phyloP scores from a whole-genome alignment of 92 coral and sea anemone genomes.

The Paragorgia papillata region DNA sequence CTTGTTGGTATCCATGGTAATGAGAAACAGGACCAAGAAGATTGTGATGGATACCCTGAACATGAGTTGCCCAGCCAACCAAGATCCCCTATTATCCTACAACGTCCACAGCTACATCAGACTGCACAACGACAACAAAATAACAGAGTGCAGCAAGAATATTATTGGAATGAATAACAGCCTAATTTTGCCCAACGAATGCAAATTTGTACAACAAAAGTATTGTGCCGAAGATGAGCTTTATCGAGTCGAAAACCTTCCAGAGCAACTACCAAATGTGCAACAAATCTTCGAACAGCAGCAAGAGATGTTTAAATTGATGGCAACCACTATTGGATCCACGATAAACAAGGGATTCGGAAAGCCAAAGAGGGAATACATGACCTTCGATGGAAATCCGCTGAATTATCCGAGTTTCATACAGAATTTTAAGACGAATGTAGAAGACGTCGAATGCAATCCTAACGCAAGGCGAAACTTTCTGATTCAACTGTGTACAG shows the following conservation, averaged over 20 bases:
- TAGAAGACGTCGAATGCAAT: conserved; percentile 5
- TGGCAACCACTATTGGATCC: conserved; percentile 27
- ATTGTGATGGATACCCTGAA: no score
- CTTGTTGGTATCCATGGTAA: no score
- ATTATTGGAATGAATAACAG: no score
- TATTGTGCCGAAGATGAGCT: background rate
- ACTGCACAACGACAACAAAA: no score
- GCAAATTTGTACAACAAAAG: no score
- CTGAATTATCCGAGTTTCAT: conserved; percentile 5
- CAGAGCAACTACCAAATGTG: background rate
- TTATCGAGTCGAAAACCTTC: background rate
- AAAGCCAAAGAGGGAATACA: conserved; percentile 16
- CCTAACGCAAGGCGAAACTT: conserved; percentile 25
- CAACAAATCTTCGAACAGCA: conserved; percentile 6
- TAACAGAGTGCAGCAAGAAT: no score
- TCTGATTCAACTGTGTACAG: conserved; percentile 23
- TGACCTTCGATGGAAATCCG: conserved; percentile 19
- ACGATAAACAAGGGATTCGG: conserved; percentile 15
- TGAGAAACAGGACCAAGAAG: no score
- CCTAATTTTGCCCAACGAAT: no score
- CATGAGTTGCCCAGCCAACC: no score
- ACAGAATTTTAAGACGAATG: conserved; percentile 20
- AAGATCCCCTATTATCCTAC: no score
- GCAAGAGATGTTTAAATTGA: conserved; percentile 26
- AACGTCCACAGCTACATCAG: no score